These are phyloP conservation scores for Hippocampus mohnikei DNA, from an alignment of 2,113 vertebrate species.

Conservation along the genomic window DNA sequence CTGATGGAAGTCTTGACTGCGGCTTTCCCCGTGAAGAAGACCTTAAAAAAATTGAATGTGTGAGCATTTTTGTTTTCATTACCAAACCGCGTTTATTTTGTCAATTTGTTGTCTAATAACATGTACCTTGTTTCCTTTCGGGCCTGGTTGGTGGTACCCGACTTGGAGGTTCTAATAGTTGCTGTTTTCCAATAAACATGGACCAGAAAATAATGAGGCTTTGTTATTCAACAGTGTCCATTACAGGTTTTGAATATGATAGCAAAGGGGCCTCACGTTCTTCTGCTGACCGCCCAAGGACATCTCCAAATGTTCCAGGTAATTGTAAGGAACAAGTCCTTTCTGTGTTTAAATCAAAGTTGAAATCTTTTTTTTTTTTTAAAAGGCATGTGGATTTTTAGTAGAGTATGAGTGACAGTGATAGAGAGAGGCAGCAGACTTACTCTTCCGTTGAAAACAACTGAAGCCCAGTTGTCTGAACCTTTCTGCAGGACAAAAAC, in stretches of 20 bases:
- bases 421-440: not conserved
- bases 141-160: conserved; percentile 67
- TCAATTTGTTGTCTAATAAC: not conserved
- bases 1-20: not conserved
- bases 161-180: conserved; percentile 62
- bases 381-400: too few relatives aligned
- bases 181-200: conserved; percentile 1
- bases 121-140: conserved; percentile 49
- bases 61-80: not conserved
- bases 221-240: not conserved
- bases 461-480: conserved; percentile 90
- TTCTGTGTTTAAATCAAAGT: conserved; percentile 64
- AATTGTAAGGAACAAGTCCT: conserved; percentile 94
- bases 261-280: conserved; percentile 65
- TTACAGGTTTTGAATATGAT: not conserved
- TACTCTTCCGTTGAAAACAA: conserved; percentile 93
- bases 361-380: not conserved
- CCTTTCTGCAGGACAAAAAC: conserved; percentile 91
- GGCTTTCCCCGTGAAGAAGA: not conserved
- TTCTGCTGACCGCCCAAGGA: conserved; percentile 71
- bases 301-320: conserved; percentile 82
- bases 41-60: conserved; percentile 15
- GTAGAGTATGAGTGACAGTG: too few relatives aligned
- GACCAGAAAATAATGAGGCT: not conserved
- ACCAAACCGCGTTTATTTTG: not conserved